A percentile compares a stretch with the other conserved stretches of the same genome.
These are phyloP conservation scores for Lasius fuliginosus DNA, from an alignment of 2,888 invertebrate genomes.

Conservation along the genomic window DNA sequence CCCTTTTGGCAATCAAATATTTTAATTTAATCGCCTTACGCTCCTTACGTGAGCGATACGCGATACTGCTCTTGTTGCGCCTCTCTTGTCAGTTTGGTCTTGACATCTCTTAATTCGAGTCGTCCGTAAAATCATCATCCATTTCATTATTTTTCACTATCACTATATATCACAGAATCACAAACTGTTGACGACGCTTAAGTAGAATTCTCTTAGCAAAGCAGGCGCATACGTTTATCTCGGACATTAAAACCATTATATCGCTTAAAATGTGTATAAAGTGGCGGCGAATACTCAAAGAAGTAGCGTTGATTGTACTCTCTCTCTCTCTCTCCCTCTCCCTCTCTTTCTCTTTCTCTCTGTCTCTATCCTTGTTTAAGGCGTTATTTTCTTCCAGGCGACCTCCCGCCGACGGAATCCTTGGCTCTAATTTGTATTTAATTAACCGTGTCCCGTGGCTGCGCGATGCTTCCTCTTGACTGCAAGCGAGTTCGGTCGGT, in stretches of 20 bases:
- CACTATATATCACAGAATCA: not conserved
- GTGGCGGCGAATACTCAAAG: not conserved
- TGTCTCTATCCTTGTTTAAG: slow-evolving; percentile 28
- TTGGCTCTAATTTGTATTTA: slow-evolving; percentile 81
- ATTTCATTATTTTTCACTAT: slow-evolving; percentile 50
- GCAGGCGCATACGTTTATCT: not conserved
- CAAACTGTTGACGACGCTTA: not conserved
- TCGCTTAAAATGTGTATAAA: not conserved
- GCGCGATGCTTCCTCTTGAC: slow-evolving; percentile 61
- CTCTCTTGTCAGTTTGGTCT: not conserved
- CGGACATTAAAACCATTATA: not conserved
- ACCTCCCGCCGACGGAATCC: slow-evolving; percentile 68
- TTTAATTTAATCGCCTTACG: slow-evolving; percentile 84
- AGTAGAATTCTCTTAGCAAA: not conserved
- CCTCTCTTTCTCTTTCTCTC: not conserved
- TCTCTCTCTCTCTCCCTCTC: not conserved
- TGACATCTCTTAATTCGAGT: slow-evolving; percentile 48
- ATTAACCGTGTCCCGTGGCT: slow-evolving; percentile 76
- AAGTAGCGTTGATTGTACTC: not conserved
- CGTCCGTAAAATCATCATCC: slow-evolving; percentile 32
- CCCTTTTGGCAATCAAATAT: slow-evolving; percentile 85
- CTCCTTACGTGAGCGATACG: slow-evolving; percentile 70
- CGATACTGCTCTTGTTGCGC: not conserved
- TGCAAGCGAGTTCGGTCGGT: slow-evolving; percentile 72
- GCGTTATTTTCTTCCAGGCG: slow-evolving; percentile 65